These are phyloP conservation scores for Andrena fulva DNA, from an alignment of 2,888 invertebrate species.

Conservation along the genomic window DNA sequence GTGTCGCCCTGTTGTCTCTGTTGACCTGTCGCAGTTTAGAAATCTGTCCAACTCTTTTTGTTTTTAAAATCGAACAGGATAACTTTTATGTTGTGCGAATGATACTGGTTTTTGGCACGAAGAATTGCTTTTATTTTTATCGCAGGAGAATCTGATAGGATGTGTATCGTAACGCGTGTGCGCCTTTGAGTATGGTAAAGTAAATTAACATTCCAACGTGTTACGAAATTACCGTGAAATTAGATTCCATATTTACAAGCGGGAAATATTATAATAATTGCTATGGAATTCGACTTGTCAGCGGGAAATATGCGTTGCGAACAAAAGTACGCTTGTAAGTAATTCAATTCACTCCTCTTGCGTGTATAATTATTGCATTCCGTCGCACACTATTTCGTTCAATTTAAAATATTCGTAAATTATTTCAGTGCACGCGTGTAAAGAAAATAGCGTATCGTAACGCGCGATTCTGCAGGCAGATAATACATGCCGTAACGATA, in stretches of 20 bases:
- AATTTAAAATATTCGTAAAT: neutral
- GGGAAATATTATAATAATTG: neutral
- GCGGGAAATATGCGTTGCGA: no score
- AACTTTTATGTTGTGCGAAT: neutral
- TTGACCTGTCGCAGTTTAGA: neutral
- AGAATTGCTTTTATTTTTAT: neutral
- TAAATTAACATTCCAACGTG: no score
- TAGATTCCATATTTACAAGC: no score
- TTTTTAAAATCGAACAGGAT: neutral
- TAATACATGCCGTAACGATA: slow-evolving; percentile 22
- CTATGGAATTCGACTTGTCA: neutral
- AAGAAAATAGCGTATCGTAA: slow-evolving; percentile 7
- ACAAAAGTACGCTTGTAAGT: neutral
- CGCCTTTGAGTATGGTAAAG: no score
- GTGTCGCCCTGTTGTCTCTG: neutral
- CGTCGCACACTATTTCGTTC: neutral
- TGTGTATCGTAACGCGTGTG: no score
- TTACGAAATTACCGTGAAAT: no score
- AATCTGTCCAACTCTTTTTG: neutral
- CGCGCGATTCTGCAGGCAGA: neutral
- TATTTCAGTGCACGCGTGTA: neutral
- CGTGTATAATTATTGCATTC: neutral
- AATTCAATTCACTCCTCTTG: neutral
- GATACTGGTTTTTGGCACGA: neutral
- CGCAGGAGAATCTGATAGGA: no score